These are phyloP conservation scores for Malacosoma neustria DNA, from an alignment of 2,888 invertebrate genomes.

Conservation along the genomic window DNA sequence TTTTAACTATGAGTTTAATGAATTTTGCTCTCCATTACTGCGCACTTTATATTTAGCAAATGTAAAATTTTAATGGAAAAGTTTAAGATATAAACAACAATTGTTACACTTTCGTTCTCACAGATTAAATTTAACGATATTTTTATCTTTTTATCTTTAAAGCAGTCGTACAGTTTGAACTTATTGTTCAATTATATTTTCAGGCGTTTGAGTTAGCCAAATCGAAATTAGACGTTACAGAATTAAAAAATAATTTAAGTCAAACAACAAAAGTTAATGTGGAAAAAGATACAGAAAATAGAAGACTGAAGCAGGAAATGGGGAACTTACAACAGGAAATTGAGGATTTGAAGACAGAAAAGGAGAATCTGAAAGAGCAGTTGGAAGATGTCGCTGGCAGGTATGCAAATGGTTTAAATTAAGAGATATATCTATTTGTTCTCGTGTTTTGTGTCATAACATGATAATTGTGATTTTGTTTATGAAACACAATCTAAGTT, in stretches of 20 bases:
- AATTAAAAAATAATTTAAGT: conserved; percentile 55
- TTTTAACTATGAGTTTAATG: background rate
- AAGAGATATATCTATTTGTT: background rate
- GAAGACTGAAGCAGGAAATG: conserved; percentile 29
- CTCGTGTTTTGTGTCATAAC: background rate
- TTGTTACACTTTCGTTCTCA: no score
- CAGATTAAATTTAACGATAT: no score
- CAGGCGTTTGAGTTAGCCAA: conserved; percentile 70
- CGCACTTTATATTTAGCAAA: no score
- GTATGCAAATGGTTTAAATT: conserved; percentile 19
- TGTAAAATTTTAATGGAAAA: no score
- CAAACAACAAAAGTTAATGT: conserved; percentile 61
- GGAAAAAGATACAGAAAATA: conserved; percentile 34
- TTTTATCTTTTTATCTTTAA: no score
- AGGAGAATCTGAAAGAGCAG: conserved; percentile 29
- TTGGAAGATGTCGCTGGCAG: conserved; percentile 33
- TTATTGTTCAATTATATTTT: conserved; percentile 2
- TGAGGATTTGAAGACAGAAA: conserved; percentile 26
- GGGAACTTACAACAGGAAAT: conserved; percentile 31
- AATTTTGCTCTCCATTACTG: no score
- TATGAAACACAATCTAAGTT: no score
- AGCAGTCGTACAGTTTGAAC: no score
- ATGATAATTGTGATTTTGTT: no score
- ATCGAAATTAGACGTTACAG: conserved; percentile 62
- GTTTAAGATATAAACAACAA: no score